Percentiles rank a stretch among this genome's conserved stretches.
These are phyloP conservation scores for Drosophila triauraria DNA, from an alignment of 1,140 invertebrate species.

Conservation along the genomic window DNA sequence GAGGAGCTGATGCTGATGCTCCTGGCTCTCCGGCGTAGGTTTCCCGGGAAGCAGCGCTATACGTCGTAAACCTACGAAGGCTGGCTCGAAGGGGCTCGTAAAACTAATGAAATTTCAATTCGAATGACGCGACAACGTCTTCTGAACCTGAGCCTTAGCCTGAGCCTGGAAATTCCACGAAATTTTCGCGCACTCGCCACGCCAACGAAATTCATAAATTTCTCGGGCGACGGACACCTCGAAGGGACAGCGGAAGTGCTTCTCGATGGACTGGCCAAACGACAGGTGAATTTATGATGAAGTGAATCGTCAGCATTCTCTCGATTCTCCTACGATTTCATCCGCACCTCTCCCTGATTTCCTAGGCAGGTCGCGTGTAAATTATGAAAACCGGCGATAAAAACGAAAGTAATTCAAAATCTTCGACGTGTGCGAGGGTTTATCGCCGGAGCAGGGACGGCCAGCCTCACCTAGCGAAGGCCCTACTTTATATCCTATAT, in stretches of 20 bases:
- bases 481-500: slow-evolving; percentile 2
- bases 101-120: slow-evolving; percentile 83
- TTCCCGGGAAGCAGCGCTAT: slow-evolving; percentile 56
- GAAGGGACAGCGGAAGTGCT: slow-evolving; percentile 64
- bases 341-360: slow-evolving; percentile 21
- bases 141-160: slow-evolving; percentile 1
- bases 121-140: slow-evolving; percentile 66
- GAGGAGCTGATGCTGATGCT: slow-evolving; percentile 9
- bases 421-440: slow-evolving; percentile 58
- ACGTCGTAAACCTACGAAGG: slow-evolving; percentile 67
- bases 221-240: slow-evolving; percentile 29
- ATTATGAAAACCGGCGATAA: slow-evolving; percentile 68
- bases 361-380: slow-evolving; percentile 62
- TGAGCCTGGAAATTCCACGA: slow-evolving; percentile 66
- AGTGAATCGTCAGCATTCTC: slow-evolving; percentile 67
- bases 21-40: slow-evolving; percentile 17
- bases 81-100: slow-evolving; percentile 53
- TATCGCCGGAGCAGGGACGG: slow-evolving; percentile 20
- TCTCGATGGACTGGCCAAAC: slow-evolving; percentile 56
- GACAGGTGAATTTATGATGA: slow-evolving; percentile 83
- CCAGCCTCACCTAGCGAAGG: slow-evolving; percentile 1
- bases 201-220: slow-evolving; percentile 68
- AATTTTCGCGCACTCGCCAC: slow-evolving; percentile 77
- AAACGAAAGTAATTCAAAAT: slow-evolving; percentile 81
- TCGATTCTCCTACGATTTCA: not conserved